Evolutionary conservation across 2,888 invertebrate genomes (phyloP).

Genomic region (Chrysolina americana): DNA sequence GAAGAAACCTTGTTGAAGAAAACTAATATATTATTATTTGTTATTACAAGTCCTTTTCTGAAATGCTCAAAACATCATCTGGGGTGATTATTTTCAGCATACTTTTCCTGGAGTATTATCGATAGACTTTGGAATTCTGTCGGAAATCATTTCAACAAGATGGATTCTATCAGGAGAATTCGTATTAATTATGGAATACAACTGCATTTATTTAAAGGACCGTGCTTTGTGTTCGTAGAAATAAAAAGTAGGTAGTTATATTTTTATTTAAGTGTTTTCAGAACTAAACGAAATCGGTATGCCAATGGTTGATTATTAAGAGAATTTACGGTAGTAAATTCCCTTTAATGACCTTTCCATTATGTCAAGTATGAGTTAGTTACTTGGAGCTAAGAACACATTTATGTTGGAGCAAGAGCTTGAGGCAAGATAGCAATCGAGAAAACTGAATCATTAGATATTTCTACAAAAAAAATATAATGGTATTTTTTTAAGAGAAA

Average conservation of each 20-base stretch:
- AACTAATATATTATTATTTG: no score
- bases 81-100: neutral
- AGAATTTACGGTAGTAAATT: neutral
- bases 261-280: slow-evolving; percentile 3
- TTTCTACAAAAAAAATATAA: neutral
- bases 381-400: neutral
- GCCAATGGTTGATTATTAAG: neutral
- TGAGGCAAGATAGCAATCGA: neutral
- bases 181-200: neutral
- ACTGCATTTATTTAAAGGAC: neutral
- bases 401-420: neutral
- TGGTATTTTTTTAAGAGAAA: neutral
- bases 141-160: neutral
- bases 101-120: neutral
- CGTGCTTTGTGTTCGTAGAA: neutral
- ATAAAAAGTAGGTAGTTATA: neutral
- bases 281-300: neutral
- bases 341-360: neutral
- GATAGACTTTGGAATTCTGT: neutral
- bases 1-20: no score
- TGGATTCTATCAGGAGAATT: neutral
- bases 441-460: neutral
- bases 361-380: neutral
- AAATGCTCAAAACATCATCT: no score
- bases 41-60: no score